A percentile compares a stretch with the other conserved stretches of the same genome.
phyloP scores from a whole-genome alignment of 1,140 invertebrate genomes.

The Caenorhabditis tropicalis region DNA sequence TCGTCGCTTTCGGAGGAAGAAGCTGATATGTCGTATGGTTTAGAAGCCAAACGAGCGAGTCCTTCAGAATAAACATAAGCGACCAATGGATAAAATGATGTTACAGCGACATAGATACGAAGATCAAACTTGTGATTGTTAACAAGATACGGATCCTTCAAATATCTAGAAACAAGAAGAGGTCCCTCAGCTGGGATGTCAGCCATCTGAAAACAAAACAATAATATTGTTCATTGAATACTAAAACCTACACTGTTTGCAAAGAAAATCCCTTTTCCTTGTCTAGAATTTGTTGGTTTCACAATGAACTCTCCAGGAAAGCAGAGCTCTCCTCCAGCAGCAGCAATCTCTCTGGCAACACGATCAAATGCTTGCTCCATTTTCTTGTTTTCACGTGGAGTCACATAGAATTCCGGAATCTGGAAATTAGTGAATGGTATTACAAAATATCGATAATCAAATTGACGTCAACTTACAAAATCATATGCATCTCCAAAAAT shows the following conservation, averaged over 20 bases:
- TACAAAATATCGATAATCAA: neutral
- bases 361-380: slow-evolving; percentile 51
- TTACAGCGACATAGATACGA: slow-evolving; percentile 90
- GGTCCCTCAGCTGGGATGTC: slow-evolving; percentile 59
- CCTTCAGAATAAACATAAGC: slow-evolving; percentile 94
- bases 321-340: neutral
- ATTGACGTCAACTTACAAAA: slow-evolving; percentile 46
- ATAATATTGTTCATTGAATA: neutral
- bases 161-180: slow-evolving; percentile 79
- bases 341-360: slow-evolving; percentile 12
- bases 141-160: slow-evolving; percentile 87
- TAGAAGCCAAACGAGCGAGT: slow-evolving; percentile 79
- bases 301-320: slow-evolving; percentile 62
- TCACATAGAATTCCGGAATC: slow-evolving; percentile 70
- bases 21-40: slow-evolving; percentile 28
- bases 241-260: slow-evolving; percentile 9
- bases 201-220: slow-evolving; percentile 58
- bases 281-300: slow-evolving; percentile 64
- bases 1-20: neutral
- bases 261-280: slow-evolving; percentile 67
- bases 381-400: slow-evolving; percentile 59
- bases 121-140: slow-evolving; percentile 95
- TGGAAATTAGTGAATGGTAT: slow-evolving; percentile 40
- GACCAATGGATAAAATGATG: slow-evolving; percentile 88
- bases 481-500: slow-evolving; percentile 47